Percentiles rank a stretch among this genome's conserved stretches.
phyloP scores from a whole-genome alignment of 2,888 invertebrate genomes.

The Lymantria dispar region DNA sequence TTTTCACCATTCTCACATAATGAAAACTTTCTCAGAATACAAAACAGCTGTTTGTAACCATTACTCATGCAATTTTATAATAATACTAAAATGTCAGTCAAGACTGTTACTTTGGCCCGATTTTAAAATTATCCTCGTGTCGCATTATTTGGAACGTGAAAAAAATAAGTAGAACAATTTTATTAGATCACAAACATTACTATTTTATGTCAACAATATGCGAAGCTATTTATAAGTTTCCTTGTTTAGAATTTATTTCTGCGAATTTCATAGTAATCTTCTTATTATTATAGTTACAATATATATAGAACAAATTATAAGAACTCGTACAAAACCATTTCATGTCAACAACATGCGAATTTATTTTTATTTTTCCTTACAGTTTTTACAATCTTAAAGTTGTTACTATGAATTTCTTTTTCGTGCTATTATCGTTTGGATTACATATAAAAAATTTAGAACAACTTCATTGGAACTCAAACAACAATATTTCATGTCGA shows the following conservation, averaged over 20 bases:
- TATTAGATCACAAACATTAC: neutral
- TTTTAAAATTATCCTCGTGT: conserved; percentile 32
- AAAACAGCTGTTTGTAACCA: conserved; percentile 28
- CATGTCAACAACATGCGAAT: too few relatives aligned
- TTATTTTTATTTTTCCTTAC: too few relatives aligned
- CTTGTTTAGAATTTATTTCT: neutral
- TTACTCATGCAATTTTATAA: conserved; percentile 30
- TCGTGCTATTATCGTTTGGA: too few relatives aligned
- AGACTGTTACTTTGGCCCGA: conserved; percentile 29
- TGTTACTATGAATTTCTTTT: too few relatives aligned
- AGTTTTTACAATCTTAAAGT: too few relatives aligned
- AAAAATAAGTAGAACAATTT: neutral
- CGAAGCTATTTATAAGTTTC: neutral
- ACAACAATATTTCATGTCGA: too few relatives aligned
- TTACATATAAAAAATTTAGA: too few relatives aligned
- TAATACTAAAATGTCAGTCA: conserved; percentile 28
- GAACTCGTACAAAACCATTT: too few relatives aligned
- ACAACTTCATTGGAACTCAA: too few relatives aligned
- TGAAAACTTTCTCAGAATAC: conserved; percentile 20
- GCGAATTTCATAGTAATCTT: neutral
- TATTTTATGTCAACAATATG: neutral
- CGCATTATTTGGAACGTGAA: conserved; percentile 35
- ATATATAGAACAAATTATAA: too few relatives aligned
- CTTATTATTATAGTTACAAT: too few relatives aligned
- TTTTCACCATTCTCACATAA: neutral